phyloP scores from a whole-genome alignment of 2,113 vertebrate genomes.

The Trochalopteron elliotii region DNA sequence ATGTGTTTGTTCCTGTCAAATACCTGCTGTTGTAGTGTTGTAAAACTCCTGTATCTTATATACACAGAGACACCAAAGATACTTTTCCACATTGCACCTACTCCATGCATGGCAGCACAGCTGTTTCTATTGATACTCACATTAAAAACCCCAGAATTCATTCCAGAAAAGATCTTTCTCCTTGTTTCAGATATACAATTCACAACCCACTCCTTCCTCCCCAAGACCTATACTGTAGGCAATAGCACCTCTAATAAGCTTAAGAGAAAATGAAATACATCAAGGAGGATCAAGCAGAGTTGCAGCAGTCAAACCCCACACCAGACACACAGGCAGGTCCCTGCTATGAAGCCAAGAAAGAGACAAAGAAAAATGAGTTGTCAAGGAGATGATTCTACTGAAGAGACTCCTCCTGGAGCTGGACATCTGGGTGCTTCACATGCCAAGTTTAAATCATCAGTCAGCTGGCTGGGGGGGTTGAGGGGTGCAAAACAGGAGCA shows the following conservation, averaged over 20 bases:
- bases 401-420: conserved; percentile 63
- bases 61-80: neutral
- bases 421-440: conserved; percentile 66
- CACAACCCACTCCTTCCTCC: neutral
- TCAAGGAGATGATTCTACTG: conserved; percentile 54
- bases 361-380: conserved; percentile 68
- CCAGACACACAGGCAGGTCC: conserved; percentile 13
- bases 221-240: neutral
- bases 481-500: neutral
- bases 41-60: neutral
- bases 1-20: neutral
- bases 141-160: neutral
- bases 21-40: neutral
- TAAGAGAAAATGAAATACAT: conserved; percentile 23
- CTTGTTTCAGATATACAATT: neutral
- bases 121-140: neutral
- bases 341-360: conserved; percentile 55
- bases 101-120: neutral
- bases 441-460: conserved; percentile 51
- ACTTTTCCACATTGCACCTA: neutral
- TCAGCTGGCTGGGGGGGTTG: neutral
- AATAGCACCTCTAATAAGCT: neutral
- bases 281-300: conserved; percentile 24
- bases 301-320: conserved; percentile 31
- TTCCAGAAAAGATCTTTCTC: neutral